Evolutionary conservation across 2,888 invertebrate species (phyloP).

Genomic region (Mermis nigrescens): DNA sequence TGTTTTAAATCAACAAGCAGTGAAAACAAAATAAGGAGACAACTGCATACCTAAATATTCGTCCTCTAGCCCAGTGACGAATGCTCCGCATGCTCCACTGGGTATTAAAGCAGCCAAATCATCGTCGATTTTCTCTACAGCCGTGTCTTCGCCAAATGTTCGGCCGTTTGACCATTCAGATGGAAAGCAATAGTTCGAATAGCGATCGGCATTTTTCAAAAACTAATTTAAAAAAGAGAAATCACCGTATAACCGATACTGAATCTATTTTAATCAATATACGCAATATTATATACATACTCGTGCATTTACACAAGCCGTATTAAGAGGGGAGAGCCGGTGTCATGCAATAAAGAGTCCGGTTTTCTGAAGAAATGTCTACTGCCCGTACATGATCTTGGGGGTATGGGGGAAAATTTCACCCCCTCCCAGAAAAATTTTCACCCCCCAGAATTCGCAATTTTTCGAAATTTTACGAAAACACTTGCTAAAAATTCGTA

Average conservation of each 20-base stretch:
- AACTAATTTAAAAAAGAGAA: constrained; percentile 2
- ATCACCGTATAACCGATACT: constrained; percentile 8
- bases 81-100: constrained; percentile 88
- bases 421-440: too few relatives aligned
- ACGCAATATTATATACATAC: too few relatives aligned
- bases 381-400: too few relatives aligned
- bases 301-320: too few relatives aligned
- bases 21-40: constrained; percentile 5
- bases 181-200: neutral
- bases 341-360: too few relatives aligned
- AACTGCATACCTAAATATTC: constrained; percentile 67
- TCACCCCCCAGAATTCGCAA: too few relatives aligned
- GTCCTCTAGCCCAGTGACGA: constrained; percentile 93
- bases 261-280: too few relatives aligned
- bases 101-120: constrained; percentile 58
- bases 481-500: too few relatives aligned
- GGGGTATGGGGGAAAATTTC: too few relatives aligned
- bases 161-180: constrained; percentile 70
- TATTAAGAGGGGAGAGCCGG: too few relatives aligned
- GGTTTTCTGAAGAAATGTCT: too few relatives aligned
- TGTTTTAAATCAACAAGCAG: neutral
- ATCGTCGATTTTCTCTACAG: constrained; percentile 52
- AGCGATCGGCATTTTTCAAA: neutral
- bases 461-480: too few relatives aligned
- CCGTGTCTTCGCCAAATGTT: constrained; percentile 67